phyloP scores from a whole-genome alignment of 2,888 invertebrate genomes.

The Lepetodrilus schrolli region DNA sequence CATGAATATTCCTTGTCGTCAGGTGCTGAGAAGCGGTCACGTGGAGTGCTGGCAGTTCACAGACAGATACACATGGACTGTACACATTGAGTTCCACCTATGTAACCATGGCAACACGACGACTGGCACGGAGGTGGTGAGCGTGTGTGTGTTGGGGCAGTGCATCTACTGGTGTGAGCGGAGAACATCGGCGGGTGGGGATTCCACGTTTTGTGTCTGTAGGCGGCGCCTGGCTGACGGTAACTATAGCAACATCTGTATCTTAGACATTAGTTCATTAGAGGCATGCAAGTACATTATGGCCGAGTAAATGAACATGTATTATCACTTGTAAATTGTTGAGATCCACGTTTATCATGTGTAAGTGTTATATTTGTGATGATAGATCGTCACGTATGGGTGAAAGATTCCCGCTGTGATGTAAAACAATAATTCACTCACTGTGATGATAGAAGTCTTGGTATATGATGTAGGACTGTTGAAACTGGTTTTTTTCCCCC shows the following conservation, averaged over 20 bases:
- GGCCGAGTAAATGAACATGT: too few species aligned
- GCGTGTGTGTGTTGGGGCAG: constrained; percentile 49
- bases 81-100: constrained; percentile 41
- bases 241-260: constrained; percentile 21
- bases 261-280: neutral
- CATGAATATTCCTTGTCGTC: neutral
- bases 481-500: too few species aligned
- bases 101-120: constrained; percentile 41
- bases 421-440: too few species aligned
- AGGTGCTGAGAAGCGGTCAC: constrained; percentile 52
- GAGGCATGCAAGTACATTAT: too few species aligned
- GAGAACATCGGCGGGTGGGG: constrained; percentile 24
- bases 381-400: too few species aligned
- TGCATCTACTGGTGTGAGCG: constrained; percentile 60
- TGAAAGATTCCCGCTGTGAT: too few species aligned
- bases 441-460: too few species aligned
- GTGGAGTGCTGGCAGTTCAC: constrained; percentile 54
- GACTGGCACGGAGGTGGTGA: constrained; percentile 40
- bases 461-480: neutral
- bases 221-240: constrained; percentile 46
- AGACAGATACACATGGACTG: constrained; percentile 47
- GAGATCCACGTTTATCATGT: too few species aligned
- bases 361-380: too few species aligned
- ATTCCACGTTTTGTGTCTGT: constrained; percentile 40
- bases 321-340: too few species aligned